phyloP scores from a whole-genome alignment of 1,140 invertebrate species.

The Phortica variegata region DNA sequence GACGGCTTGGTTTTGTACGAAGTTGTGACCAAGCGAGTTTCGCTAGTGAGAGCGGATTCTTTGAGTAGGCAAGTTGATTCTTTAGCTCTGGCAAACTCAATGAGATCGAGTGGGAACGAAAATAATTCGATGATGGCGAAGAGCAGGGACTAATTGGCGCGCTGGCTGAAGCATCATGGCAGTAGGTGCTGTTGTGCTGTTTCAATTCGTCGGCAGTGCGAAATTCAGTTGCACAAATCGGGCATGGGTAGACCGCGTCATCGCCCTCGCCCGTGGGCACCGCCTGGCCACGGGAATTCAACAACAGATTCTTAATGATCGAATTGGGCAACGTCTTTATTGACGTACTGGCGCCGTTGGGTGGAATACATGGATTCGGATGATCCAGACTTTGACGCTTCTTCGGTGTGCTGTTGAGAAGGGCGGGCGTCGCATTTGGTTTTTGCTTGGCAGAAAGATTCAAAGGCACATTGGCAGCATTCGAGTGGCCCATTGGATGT shows the following conservation, averaged over 20 bases:
- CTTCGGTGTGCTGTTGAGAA: slow-evolving; percentile 4
- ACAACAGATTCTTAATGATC: slow-evolving; percentile 80
- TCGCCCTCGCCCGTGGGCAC: slow-evolving; percentile 60
- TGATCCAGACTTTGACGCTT: slow-evolving; percentile 20
- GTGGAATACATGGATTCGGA: neutral
- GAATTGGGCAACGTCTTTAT: slow-evolving; percentile 59
- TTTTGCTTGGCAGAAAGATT: slow-evolving; percentile 33
- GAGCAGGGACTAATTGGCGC: slow-evolving; percentile 48
- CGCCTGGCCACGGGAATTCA: slow-evolving; percentile 64
- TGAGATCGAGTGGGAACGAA: slow-evolving; percentile 60
- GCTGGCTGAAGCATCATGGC: slow-evolving; percentile 57
- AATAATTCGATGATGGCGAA: slow-evolving; percentile 42
- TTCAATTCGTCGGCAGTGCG: slow-evolving; percentile 70
- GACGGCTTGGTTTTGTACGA: slow-evolving; percentile 59
- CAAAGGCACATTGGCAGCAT: slow-evolving; percentile 20
- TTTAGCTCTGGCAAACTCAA: slow-evolving; percentile 60
- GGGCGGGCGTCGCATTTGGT: neutral
- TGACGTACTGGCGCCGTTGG: neutral
- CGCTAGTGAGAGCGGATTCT: slow-evolving; percentile 48
- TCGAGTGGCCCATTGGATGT: slow-evolving; percentile 13
- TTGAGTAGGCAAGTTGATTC: slow-evolving; percentile 55
- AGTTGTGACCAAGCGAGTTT: slow-evolving; percentile 52
- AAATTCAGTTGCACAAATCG: slow-evolving; percentile 67
- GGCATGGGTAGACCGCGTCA: slow-evolving; percentile 63
- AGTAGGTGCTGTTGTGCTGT: slow-evolving; percentile 69